Conservation (phyloP, 2,888 invertebrate species). For the Thumatha senex region DNA sequence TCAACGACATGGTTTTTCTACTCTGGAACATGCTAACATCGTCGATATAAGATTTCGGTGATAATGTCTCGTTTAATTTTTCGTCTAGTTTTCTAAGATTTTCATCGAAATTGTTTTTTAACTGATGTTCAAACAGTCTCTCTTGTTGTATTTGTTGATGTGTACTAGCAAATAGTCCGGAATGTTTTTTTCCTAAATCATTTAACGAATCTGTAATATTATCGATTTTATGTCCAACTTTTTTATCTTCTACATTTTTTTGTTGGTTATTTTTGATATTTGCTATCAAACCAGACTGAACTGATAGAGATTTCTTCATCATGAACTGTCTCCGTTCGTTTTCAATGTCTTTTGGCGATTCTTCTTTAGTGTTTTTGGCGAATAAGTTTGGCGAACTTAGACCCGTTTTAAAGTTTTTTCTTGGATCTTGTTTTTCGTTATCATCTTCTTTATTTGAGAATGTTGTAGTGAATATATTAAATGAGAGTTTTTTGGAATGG, state of each 20-base stretch:
- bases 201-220: slow-evolving; percentile 62
- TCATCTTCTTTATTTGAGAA: slow-evolving; percentile 63
- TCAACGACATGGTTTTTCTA: slow-evolving; percentile 66
- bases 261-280: slow-evolving; percentile 63
- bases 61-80: slow-evolving; percentile 60
- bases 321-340: slow-evolving; percentile 56
- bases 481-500: slow-evolving; percentile 65
- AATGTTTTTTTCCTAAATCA: slow-evolving; percentile 56
- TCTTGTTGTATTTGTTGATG: slow-evolving; percentile 88
- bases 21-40: slow-evolving; percentile 63
- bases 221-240: slow-evolving; percentile 21
- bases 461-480: slow-evolving; percentile 71
- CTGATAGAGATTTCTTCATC: slow-evolving; percentile 76
- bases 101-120: slow-evolving; percentile 76
- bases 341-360: slow-evolving; percentile 47
- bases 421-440: slow-evolving; percentile 67
- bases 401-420: slow-evolving; percentile 61
- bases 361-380: slow-evolving; percentile 61
- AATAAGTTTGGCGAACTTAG: slow-evolving; percentile 73
- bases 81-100: slow-evolving; percentile 66
- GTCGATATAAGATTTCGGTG: slow-evolving; percentile 56
- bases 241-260: slow-evolving; percentile 77
- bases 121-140: slow-evolving; percentile 73
- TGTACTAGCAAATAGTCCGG: slow-evolving; percentile 86
- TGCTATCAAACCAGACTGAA: slow-evolving; percentile 70